Percentiles rank a stretch among this genome's conserved stretches.
Evolutionary conservation across 2,888 invertebrate genomes (phyloP).

Genomic region (Oasisia sp.): DNA sequence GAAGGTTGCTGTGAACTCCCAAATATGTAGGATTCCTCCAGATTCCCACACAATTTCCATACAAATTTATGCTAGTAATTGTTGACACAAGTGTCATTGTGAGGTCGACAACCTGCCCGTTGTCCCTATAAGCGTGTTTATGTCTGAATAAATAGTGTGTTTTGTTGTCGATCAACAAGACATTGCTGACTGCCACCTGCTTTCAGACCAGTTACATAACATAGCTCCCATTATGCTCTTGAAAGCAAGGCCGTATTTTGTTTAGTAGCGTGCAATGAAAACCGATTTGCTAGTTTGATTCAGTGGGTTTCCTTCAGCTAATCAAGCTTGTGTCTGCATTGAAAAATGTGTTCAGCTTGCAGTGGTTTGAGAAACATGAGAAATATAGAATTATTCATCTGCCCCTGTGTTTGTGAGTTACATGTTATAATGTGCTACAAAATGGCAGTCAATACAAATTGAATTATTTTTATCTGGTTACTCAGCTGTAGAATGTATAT

Average conservation of each 20-base stretch:
- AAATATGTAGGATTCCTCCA: too few relatives aligned
- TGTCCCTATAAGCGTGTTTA: too few relatives aligned
- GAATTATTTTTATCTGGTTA: not conserved
- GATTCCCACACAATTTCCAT: too few relatives aligned
- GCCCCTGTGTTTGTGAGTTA: not conserved
- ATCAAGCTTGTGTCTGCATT: not conserved
- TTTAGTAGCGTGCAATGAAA: not conserved
- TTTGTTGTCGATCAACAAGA: not conserved
- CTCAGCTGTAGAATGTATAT: too few relatives aligned
- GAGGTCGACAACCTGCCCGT: too few relatives aligned
- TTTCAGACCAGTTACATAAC: not conserved
- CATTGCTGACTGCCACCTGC: not conserved
- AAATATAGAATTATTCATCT: not conserved
- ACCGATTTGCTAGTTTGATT: not conserved
- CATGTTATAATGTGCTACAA: not conserved
- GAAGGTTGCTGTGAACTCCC: too few relatives aligned
- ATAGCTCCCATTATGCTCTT: not conserved
- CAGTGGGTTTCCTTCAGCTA: not conserved
- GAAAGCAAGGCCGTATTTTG: not conserved
- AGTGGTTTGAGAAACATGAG: not conserved
- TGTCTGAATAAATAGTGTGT: not conserved
- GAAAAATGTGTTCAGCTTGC: not conserved
- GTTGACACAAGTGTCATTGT: too few relatives aligned
- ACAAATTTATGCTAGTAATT: too few relatives aligned
- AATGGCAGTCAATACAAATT: not conserved